Evolutionary conservation across 1,140 invertebrate genomes (phyloP).

Genomic region (Leptinotarsa undecemlineata): DNA sequence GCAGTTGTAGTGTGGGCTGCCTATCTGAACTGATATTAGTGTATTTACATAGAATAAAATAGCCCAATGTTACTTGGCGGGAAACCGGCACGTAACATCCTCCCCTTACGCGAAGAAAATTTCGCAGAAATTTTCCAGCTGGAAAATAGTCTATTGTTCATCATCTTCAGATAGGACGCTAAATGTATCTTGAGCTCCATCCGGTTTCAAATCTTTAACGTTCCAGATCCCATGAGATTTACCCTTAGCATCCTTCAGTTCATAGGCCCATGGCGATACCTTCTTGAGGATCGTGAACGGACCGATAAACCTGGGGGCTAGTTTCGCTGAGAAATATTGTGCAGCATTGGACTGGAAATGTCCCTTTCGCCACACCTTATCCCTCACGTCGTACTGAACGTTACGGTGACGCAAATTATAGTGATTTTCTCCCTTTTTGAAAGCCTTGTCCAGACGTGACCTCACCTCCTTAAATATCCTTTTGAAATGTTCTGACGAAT

Average conservation of each 20-base stretch:
- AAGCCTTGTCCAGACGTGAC: not conserved
- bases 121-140: not conserved
- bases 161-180: not conserved
- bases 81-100: not conserved
- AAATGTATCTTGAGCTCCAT: not conserved
- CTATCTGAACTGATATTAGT: too few species aligned
- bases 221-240: not conserved
- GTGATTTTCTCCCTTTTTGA: not conserved
- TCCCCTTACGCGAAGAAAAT: not conserved
- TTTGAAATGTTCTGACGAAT: not conserved
- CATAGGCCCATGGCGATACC: not conserved
- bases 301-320: conserved; percentile 12
- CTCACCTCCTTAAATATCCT: conserved; percentile 2
- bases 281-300: not conserved
- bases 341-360: not conserved
- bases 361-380: not conserved
- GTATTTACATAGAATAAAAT: too few species aligned
- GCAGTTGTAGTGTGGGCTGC: too few species aligned
- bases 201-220: conserved; percentile 9
- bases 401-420: not conserved
- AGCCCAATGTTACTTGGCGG: not conserved
- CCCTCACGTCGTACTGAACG: not conserved
- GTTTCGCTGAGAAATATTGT: conserved; percentile 12
- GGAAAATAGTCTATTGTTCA: not conserved
- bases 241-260: conserved; percentile 4